Conservation (phyloP, 92 coral and sea anemone genomes). For the Muricea muricata region DNA sequence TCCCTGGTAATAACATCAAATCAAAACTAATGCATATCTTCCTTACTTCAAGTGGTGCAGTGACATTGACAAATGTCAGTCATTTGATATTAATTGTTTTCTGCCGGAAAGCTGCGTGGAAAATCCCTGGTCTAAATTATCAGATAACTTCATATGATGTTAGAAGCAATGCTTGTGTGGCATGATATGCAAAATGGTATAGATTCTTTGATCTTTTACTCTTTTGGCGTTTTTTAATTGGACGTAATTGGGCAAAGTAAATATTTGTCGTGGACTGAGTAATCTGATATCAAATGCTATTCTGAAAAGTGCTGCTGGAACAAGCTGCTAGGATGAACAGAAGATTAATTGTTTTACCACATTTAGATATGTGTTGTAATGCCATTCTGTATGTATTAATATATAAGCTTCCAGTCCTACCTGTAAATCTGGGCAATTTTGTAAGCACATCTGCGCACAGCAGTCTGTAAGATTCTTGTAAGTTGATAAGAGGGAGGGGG, state of each 20-base stretch:
- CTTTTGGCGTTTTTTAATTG: neutral
- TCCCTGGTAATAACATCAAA: neutral
- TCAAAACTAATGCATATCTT: neutral
- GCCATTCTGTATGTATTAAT: no score
- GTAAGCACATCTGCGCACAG: no score
- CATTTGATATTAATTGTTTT: neutral
- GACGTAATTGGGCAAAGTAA: neutral
- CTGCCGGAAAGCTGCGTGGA: neutral
- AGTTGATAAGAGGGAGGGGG: no score
- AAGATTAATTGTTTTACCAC: neutral
- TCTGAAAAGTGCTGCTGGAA: neutral
- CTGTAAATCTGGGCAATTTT: no score
- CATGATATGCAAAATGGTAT: neutral
- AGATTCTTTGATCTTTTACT: neutral
- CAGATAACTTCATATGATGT: neutral
- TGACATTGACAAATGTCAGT: neutral
- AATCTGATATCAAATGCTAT: neutral
- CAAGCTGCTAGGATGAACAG: neutral
- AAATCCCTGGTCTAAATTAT: neutral
- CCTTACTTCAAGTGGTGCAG: neutral
- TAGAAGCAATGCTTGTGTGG: neutral
- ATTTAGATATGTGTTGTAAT: neutral
- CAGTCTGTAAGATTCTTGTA: no score
- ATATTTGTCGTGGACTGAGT: neutral
- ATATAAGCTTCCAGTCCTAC: no score